Evolutionary conservation across 2,113 vertebrate genomes (phyloP), one percentile per base, ranked within the genome.

Genomic region (Genyomyrus donnyi): DNA sequence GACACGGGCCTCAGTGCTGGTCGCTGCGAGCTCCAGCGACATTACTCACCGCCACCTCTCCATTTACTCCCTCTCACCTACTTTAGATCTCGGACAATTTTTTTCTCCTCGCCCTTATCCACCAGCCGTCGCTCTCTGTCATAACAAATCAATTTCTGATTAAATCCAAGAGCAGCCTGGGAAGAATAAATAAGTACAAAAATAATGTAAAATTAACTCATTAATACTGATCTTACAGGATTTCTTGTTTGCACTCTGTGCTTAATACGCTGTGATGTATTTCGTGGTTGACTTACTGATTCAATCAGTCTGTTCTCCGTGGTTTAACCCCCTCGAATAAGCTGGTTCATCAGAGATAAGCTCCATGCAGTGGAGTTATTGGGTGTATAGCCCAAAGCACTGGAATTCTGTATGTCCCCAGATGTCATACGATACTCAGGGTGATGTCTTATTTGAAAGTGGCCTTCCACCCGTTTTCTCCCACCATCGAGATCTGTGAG

Each of bases 91-190:
- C 10, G 1, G 19, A 10, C 83, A 17, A 5, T 27, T 86, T 50
- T 15, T 86, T 31, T 46, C 24, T 6, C 42, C n/a, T 24, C 46
- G 3, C 5, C 24, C 48, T 27, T n/a, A n/a, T 15, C 84, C n/a
- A 27, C 48, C 84, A n/a, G 83, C 46, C 24, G 5, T 50, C 5
- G 9, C 46, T 19, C n/a, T 13, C 84, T 86, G 84, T 86, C 84
- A 15, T 27, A 49, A 50, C 48, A 86, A 86, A 86, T 85, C 83
- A 85, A 85, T 86, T 86, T 86, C 46, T 86, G 48, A 86, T 50
- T 80, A 86, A 48, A 86, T 86, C 45, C 10, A 86, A 80, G 35
- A 86, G 48, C 84, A 86, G 35, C 74, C 74, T 80, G 5, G 17
- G 31, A 80, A 80, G 17, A 80, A 80, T n/a, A 86, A 86, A 86